phyloP scores from a whole-genome alignment of 2,797 vertebrate genomes.

The Dicrostonyx torquatus region DNA sequence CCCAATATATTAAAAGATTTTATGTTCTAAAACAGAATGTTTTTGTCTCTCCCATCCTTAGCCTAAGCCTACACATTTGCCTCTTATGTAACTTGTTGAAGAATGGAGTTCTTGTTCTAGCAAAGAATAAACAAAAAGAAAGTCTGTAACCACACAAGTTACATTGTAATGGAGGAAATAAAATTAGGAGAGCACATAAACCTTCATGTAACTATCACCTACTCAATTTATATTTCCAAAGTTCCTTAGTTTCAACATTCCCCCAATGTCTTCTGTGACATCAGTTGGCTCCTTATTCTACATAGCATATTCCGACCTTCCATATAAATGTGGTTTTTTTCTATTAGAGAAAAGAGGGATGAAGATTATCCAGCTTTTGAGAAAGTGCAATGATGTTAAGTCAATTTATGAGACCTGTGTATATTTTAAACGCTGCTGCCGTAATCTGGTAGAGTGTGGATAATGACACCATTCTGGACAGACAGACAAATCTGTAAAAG shows the following conservation, averaged over 20 bases:
- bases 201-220: neutral
- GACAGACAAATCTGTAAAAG: neutral
- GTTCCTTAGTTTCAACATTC: neutral
- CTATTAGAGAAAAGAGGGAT: neutral
- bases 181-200: neutral
- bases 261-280: accelerated
- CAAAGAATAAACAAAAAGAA: neutral
- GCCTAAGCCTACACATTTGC: accelerated
- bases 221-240: neutral
- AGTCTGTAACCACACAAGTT: neutral
- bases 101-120: neutral
- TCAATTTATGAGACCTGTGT: neutral
- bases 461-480: neutral
- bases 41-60: neutral
- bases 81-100: neutral
- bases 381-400: neutral
- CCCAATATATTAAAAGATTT: neutral
- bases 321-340: neutral
- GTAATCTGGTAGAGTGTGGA: neutral
- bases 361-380: neutral
- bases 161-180: neutral
- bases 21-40: neutral
- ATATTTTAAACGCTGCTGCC: neutral
- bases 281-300: neutral
- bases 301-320: neutral